Percentiles rank a stretch among this genome's conserved stretches.
These are phyloP conservation scores for Hylaea fasciaria DNA, from an alignment of 2,888 invertebrate species.

Conservation along the genomic window DNA sequence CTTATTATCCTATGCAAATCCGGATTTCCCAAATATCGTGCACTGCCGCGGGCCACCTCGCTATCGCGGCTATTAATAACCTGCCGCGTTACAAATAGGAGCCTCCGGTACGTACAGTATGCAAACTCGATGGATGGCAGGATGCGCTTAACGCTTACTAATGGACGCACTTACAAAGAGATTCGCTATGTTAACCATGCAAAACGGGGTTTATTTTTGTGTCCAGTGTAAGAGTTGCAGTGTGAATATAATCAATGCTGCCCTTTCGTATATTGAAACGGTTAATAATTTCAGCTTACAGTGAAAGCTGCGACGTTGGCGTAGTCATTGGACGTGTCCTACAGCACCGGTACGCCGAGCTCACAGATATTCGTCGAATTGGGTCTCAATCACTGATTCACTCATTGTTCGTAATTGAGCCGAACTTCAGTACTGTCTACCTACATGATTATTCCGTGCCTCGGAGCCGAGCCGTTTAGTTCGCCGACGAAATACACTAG, in stretches of 20 bases:
- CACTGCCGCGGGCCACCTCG: constrained; percentile 75
- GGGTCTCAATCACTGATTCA: constrained; percentile 7
- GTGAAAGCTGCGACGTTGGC: too few relatives aligned
- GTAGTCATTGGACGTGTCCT: too few relatives aligned
- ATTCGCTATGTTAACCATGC: constrained; percentile 5
- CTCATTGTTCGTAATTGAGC: constrained; percentile 11
- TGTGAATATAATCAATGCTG: too few relatives aligned
- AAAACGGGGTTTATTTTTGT: neutral
- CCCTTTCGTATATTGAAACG: too few relatives aligned
- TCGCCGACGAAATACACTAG: constrained; percentile 71
- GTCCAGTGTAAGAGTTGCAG: too few relatives aligned
- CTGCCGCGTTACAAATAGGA: constrained; percentile 72
- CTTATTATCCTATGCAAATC: constrained; percentile 83
- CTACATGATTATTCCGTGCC: constrained; percentile 47
- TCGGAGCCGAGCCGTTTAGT: constrained; percentile 71
- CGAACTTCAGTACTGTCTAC: constrained; percentile 24
- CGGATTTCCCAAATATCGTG: constrained; percentile 81
- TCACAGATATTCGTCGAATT: neutral
- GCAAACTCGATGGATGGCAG: neutral
- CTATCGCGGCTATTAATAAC: constrained; percentile 82
- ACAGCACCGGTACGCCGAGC: too few relatives aligned
- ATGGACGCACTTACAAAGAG: neutral
- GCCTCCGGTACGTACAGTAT: constrained; percentile 10
- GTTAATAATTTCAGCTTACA: too few relatives aligned
- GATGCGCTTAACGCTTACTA: neutral